Conservation (phyloP, 2,113 vertebrate species). For the Brienomyrus longianalis region DNA sequence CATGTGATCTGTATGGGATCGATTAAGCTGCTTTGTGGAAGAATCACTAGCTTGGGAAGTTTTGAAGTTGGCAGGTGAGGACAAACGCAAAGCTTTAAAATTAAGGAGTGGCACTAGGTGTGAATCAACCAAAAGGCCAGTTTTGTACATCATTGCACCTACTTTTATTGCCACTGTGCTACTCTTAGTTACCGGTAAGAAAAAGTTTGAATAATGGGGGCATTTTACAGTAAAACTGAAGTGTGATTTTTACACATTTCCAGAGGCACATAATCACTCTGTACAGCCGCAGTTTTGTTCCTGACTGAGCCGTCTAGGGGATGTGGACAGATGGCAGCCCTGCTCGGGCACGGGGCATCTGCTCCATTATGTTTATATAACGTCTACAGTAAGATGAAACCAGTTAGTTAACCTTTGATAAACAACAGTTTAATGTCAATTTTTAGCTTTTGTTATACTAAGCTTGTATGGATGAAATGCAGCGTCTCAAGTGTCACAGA, state of each 20-base stretch:
- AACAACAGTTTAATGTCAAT: not conserved
- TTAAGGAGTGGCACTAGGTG: not conserved
- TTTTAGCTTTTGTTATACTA: not conserved
- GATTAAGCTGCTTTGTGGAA: not conserved
- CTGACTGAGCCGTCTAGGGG: no score
- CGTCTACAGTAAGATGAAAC: not conserved
- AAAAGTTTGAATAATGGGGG: not conserved
- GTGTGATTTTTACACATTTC: not conserved
- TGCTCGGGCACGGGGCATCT: not conserved
- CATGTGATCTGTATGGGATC: not conserved
- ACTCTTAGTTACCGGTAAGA: not conserved
- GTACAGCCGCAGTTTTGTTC: not conserved
- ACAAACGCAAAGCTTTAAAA: conserved; percentile 5
- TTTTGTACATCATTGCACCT: conserved; percentile 31
- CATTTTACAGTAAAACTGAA: not conserved
- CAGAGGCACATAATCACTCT: not conserved
- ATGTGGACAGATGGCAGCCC: not conserved
- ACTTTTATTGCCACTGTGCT: not conserved
- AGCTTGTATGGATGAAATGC: not conserved
- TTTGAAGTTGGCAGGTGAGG: not conserved
- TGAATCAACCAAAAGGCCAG: conserved; percentile 14
- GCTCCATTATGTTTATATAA: not conserved
- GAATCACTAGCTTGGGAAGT: not conserved
- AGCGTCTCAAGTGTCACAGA: not conserved
- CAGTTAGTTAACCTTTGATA: not conserved